Evolutionary conservation across 2,797 vertebrate species (phyloP).

Genomic region (Allobates femoralis): DNA sequence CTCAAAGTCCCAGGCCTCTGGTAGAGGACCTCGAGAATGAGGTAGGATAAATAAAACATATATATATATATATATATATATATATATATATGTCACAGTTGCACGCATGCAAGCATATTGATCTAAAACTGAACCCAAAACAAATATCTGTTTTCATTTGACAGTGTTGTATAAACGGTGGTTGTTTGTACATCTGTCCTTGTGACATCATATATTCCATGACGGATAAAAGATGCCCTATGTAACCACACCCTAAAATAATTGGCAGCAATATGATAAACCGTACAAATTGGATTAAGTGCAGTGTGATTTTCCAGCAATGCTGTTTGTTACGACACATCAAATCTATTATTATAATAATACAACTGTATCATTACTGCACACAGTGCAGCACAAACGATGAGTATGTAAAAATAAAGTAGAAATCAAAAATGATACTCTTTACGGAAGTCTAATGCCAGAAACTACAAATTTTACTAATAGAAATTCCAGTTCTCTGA

Average conservation of each 20-base stretch:
- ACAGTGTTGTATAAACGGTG: neutral
- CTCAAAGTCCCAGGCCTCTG: no score
- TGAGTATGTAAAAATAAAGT: slow-evolving; percentile 9
- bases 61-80: no score
- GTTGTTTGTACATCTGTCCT: neutral
- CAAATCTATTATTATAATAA: slow-evolving; percentile 49
- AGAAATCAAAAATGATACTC: neutral
- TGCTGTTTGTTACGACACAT: slow-evolving; percentile 48
- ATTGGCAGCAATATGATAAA: slow-evolving; percentile 7
- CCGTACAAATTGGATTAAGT: slow-evolving; percentile 18
- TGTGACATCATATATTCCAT: slow-evolving; percentile 21
- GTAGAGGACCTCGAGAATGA: no score
- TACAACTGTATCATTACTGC: slow-evolving; percentile 57
- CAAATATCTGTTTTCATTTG: neutral
- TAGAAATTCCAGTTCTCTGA: neutral
- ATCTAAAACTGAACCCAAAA: neutral
- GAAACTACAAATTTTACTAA: neutral
- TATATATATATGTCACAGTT: neutral
- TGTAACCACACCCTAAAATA: slow-evolving; percentile 22
- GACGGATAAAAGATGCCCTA: slow-evolving; percentile 2
- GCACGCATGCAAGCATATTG: neutral
- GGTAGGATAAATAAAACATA: no score
- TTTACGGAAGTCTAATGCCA: neutral
- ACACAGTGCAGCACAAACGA: slow-evolving; percentile 9
- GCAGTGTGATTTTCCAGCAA: slow-evolving; percentile 32